Conservation (phyloP, 2,888 invertebrate species). For the Yponomeuta malinellus region DNA sequence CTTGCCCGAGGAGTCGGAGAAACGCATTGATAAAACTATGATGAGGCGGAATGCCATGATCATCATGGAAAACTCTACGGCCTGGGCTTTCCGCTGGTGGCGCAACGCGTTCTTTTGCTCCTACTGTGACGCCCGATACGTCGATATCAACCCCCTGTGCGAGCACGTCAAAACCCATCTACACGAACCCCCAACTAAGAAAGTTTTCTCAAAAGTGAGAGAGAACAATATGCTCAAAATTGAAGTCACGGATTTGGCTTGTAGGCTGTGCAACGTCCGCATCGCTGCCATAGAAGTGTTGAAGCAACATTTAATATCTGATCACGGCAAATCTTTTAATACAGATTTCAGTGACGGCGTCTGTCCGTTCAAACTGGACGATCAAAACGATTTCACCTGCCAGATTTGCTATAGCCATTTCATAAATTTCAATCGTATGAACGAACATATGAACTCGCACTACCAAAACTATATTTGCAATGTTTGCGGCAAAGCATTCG, state of each 20-base stretch:
- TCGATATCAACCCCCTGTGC: constrained; percentile 44
- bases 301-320: constrained; percentile 44
- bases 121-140: constrained; percentile 55
- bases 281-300: constrained; percentile 41
- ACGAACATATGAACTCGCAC: constrained; percentile 63
- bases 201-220: constrained; percentile 53
- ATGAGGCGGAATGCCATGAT: constrained; percentile 61
- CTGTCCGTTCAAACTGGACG: constrained; percentile 52
- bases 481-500: constrained; percentile 59
- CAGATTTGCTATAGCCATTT: constrained; percentile 50
- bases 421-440: constrained; percentile 48
- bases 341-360: constrained; percentile 55
- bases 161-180: constrained; percentile 43
- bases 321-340: constrained; percentile 42
- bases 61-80: constrained; percentile 57
- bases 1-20: constrained; percentile 58
- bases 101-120: constrained; percentile 59
- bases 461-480: constrained; percentile 63
- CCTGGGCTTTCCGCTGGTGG: constrained; percentile 67
- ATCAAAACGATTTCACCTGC: constrained; percentile 43
- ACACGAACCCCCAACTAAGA: constrained; percentile 42
- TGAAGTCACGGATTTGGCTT: constrained; percentile 50
- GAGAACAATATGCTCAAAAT: constrained; percentile 68
- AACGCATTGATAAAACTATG: constrained; percentile 61
- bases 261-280: constrained; percentile 44